A percentile compares a stretch with the other conserved stretches of the same genome.
Conservation (phyloP, 64 coral and sea anemone genomes). For the Montipora cactus region DNA sequence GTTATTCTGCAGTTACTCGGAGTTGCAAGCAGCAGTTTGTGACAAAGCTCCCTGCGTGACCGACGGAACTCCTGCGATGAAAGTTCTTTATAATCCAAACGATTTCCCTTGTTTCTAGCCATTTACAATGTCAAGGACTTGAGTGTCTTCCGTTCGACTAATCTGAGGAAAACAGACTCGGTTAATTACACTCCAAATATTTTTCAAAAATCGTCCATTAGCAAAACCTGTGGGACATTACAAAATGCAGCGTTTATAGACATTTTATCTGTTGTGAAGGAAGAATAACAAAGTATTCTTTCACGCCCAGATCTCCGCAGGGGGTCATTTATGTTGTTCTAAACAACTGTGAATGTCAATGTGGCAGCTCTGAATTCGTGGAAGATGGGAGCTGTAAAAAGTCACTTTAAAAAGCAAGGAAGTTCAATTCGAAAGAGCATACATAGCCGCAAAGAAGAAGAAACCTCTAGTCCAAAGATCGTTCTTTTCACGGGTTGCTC, state of each 20-base stretch:
- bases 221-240: neutral
- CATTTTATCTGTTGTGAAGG: neutral
- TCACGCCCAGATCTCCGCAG: constrained; percentile 2
- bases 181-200: neutral
- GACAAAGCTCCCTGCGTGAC: neutral
- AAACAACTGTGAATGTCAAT: neutral
- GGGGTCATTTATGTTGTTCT: neutral
- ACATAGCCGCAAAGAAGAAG: constrained; percentile 33
- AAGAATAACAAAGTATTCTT: neutral
- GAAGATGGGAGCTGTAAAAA: constrained; percentile 90
- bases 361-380: neutral
- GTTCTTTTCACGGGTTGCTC: constrained; percentile 92
- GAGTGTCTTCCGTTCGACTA: neutral
- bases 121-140: neutral
- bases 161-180: neutral
- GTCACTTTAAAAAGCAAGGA: constrained; percentile 64
- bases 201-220: neutral
- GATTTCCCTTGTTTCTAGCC: neutral
- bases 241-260: neutral
- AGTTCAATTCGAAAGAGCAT: constrained; percentile 1
- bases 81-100: neutral
- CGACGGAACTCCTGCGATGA: neutral
- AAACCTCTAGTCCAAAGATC: constrained; percentile 72
- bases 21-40: neutral
- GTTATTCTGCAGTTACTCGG: no score